These are phyloP conservation scores for Sinelater perroti DNA, from an alignment of 2,888 invertebrate genomes.

Conservation along the genomic window DNA sequence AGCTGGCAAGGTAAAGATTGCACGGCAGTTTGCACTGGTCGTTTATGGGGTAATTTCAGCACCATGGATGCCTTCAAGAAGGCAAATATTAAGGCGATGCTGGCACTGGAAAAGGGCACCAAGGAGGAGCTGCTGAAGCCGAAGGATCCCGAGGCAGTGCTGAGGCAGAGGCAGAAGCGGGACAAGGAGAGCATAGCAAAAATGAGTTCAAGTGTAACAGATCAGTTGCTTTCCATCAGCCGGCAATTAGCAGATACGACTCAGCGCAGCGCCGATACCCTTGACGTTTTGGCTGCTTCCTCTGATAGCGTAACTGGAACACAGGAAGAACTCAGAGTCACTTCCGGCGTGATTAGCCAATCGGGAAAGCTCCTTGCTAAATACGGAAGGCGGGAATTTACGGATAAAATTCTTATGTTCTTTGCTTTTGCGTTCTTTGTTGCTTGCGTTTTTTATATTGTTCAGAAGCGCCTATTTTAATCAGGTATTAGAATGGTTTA, in stretches of 20 bases:
- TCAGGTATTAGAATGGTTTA: no score
- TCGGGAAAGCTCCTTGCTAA: constrained; percentile 92
- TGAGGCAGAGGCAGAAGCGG: constrained; percentile 71
- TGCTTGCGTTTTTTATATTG: constrained; percentile 90
- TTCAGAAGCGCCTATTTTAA: constrained; percentile 88
- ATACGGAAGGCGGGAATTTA: constrained; percentile 92
- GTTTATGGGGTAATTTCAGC: constrained; percentile 56
- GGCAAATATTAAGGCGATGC: constrained; percentile 80
- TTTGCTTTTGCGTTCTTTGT: constrained; percentile 89
- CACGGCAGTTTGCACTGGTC: background rate
- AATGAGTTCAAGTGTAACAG: constrained; percentile 81
- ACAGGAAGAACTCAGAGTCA: constrained; percentile 82
- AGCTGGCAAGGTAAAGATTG: constrained; percentile 68
- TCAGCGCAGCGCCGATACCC: constrained; percentile 84
- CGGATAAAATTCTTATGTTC: constrained; percentile 90
- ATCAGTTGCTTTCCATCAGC: constrained; percentile 84
- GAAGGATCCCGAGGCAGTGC: constrained; percentile 63
- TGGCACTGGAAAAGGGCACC: constrained; percentile 79
- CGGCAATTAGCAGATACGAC: constrained; percentile 88
- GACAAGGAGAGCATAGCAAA: constrained; percentile 73
- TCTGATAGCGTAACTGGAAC: constrained; percentile 77
- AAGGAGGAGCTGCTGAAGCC: constrained; percentile 74
- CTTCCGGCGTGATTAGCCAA: constrained; percentile 87
- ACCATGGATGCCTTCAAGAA: constrained; percentile 80
- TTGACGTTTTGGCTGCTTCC: constrained; percentile 78